These are phyloP conservation scores for Alexandromys fortis DNA, from an alignment of 2,113 vertebrate genomes.

Conservation along the genomic window DNA sequence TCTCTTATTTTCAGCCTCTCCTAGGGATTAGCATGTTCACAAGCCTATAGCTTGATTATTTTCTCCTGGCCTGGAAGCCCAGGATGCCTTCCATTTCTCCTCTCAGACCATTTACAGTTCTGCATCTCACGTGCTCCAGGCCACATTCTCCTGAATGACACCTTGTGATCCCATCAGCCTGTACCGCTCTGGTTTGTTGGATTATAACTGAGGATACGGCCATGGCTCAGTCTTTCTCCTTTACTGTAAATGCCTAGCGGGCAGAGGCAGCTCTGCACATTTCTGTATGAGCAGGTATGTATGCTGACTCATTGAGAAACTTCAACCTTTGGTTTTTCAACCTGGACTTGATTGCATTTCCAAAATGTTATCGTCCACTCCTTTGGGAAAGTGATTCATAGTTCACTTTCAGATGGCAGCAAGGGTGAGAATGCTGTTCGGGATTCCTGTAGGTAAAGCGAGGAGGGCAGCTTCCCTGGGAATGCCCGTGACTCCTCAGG, in stretches of 20 bases:
- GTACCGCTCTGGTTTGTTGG: not conserved
- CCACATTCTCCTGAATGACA: not conserved
- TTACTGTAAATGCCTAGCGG: not conserved
- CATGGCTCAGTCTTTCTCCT: not conserved
- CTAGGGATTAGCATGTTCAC: not conserved
- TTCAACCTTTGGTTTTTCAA: not conserved
- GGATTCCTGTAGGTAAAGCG: not conserved
- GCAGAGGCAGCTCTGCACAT: not conserved
- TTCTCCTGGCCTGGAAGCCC: not conserved
- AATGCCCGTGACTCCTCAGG: not conserved
- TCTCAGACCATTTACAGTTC: not conserved
- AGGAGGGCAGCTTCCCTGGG: not conserved
- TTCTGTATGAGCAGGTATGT: not conserved
- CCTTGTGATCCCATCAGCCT: not conserved
- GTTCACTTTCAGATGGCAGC: not conserved
- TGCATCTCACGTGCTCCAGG: not conserved
- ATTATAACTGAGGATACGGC: not conserved
- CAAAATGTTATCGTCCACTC: not conserved
- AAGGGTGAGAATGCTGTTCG: not conserved
- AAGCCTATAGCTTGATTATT: not conserved
- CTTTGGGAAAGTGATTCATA: not conserved
- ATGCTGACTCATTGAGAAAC: not conserved
- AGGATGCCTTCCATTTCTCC: not conserved
- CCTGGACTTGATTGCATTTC: not conserved
- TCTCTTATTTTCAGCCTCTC: not conserved